Conservation (phyloP, 2,797 vertebrate genomes). For the Enteromius treurensis region DNA sequence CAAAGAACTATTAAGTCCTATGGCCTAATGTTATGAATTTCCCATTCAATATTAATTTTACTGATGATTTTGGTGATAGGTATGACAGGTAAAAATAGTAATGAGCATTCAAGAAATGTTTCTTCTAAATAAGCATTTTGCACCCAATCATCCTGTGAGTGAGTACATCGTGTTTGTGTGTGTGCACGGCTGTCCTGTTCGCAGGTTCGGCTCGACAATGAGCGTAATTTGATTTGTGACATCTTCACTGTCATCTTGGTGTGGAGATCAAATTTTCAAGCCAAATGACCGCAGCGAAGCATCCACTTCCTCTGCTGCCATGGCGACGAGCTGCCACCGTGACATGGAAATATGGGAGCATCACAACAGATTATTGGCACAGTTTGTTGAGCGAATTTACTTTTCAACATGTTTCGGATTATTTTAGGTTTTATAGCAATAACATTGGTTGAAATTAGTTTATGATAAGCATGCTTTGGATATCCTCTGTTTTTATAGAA, state of each 20-base stretch:
- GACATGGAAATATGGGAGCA: conserved; percentile 32
- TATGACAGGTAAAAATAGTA: background rate
- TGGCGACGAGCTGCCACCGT: conserved; percentile 44
- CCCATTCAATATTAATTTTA: background rate
- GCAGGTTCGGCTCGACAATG: conserved; percentile 16
- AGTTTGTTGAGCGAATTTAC: conserved; percentile 26
- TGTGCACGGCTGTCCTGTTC: background rate
- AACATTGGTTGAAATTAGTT: background rate
- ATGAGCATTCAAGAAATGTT: background rate
- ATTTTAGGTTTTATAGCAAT: background rate
- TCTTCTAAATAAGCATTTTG: background rate
- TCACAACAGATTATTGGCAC: conserved; percentile 36
- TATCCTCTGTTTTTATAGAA: background rate
- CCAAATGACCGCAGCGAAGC: conserved; percentile 40
- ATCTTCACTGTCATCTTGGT: conserved; percentile 49
- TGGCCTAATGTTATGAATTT: background rate
- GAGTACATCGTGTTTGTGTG: background rate
- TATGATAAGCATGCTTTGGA: background rate
- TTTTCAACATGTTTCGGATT: background rate
- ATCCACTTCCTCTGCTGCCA: conserved; percentile 49
- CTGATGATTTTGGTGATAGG: background rate
- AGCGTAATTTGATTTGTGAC: conserved; percentile 40
- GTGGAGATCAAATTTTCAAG: conserved; percentile 38
- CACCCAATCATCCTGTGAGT: background rate
- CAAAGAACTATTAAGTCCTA: background rate